Base-by-base conservation (phyloP, 2,888 invertebrate species). In the Euspilapteryx auroguttella region DNA sequence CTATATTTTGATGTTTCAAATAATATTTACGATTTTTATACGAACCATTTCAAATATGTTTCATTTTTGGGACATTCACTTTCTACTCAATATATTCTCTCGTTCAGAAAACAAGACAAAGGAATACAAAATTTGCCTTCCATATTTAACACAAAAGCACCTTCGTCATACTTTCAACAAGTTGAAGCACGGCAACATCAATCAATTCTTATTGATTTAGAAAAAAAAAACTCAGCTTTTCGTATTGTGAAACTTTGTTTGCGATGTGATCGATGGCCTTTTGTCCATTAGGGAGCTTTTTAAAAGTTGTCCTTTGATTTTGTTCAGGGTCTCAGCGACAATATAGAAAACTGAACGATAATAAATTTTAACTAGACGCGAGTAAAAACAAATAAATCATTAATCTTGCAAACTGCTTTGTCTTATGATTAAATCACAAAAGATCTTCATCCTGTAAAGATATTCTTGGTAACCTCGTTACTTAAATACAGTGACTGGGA, bases 181-280 rank as follows among this genome's bases (percentile, higher is more conserved):
- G 17, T 17, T n/a, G n/a, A n/a, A n/a, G n/a, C n/a, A n/a, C 25
- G 17, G 22, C 27, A 17, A 31, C 25, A 34, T 24, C 34, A 17
- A 54, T 49, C 42, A 41, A 49, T 48, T 36, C 41, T 25, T 11
- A 26, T n/a, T 17, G 8, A 17, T 6, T 17, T 17, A 17, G 5
- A 17, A 17, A 17, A 17, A 17, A 17, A n/a, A 17, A 6, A 11
- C 14, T 13, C 13, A 13, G 3, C 12, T 13, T 24, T 12, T 12
- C 2, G 13, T 12, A 24, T 11, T n/a, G 11, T 12, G 4, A 8
- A 12, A 61, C 46, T 56, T 61, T 65, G 61, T 64, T 66, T 69
- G 68, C 61, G 55, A 55, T 61, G 69, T 75, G 75, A 73, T 73
- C 64, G 71, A 75, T 69, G 58, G 49, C 54, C 56, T 52, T 55